Evolutionary conservation across 1,140 invertebrate genomes (phyloP).

Genomic region (Caenorhabditis brenneri): DNA sequence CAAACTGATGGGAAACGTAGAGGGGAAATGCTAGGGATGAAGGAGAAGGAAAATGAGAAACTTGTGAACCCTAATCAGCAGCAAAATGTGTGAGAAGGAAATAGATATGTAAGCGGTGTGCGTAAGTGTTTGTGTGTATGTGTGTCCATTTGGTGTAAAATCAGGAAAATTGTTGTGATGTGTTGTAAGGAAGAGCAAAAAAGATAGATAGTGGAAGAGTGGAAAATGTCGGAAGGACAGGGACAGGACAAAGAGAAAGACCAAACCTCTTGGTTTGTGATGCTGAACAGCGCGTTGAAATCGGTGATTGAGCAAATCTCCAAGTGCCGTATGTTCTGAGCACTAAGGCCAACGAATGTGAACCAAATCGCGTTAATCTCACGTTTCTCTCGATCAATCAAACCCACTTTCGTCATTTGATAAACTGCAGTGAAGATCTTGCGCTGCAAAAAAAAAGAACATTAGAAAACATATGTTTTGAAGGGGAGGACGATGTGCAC

Average conservation of each 20-base stretch:
- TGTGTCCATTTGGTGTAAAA: conserved; percentile 23
- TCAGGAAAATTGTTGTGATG: conserved; percentile 29
- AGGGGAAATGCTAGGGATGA: background rate
- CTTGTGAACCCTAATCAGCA: conserved; percentile 4
- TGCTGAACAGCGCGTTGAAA: conserved; percentile 23
- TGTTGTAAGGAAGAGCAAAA: background rate
- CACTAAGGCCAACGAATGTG: conserved; percentile 35
- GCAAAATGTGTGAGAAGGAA: background rate
- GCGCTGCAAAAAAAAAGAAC: conserved; percentile 16
- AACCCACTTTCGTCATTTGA: conserved; percentile 27
- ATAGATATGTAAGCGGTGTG: background rate
- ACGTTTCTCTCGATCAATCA: conserved; percentile 33
- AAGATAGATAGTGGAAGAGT: background rate
- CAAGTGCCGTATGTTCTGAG: conserved; percentile 45
- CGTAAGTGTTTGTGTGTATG: background rate
- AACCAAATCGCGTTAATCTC: conserved; percentile 43
- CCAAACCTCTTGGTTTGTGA: conserved; percentile 39
- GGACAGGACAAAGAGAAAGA: background rate
- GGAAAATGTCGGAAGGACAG: background rate
- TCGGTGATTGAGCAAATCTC: conserved; percentile 29
- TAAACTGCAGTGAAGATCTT: conserved; percentile 16
- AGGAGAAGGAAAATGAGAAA: background rate
- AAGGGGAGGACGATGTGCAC: background rate
- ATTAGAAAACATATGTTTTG: background rate
- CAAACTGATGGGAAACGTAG: conserved; percentile 9